Evolutionary conservation across 1,140 invertebrate species (phyloP).

Genomic region (Mylabris phalerata): DNA sequence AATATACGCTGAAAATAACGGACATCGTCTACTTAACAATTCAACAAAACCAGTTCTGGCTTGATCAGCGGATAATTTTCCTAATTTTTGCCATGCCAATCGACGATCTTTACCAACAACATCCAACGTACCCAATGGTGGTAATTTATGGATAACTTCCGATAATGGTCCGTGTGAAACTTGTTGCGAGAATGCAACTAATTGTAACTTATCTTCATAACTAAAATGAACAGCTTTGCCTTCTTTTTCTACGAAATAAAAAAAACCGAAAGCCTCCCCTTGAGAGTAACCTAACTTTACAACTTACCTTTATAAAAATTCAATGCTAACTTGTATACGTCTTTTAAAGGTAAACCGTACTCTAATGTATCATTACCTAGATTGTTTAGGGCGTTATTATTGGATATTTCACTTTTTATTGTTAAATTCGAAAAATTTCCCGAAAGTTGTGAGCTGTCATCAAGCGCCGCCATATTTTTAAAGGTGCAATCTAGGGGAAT

Average conservation of each 20-base stretch:
- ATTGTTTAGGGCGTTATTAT: neutral
- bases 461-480: slow-evolving; percentile 26
- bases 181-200: slow-evolving; percentile 90
- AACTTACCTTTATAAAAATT: slow-evolving; percentile 81
- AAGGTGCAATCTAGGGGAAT: slow-evolving; percentile 1
- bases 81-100: slow-evolving; percentile 87
- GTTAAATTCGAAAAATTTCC: slow-evolving; percentile 23
- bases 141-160: slow-evolving; percentile 57
- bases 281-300: slow-evolving; percentile 1
- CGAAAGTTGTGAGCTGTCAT: slow-evolving; percentile 28
- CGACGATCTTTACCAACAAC: slow-evolving; percentile 90
- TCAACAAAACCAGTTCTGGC: slow-evolving; percentile 91
- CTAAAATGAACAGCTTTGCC: slow-evolving; percentile 91
- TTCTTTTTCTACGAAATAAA: slow-evolving; percentile 77
- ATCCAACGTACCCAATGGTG: slow-evolving; percentile 87
- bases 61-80: slow-evolving; percentile 74
- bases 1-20: slow-evolving; percentile 83
- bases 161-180: slow-evolving; percentile 79
- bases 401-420: slow-evolving; percentile 14
- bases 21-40: slow-evolving; percentile 77
- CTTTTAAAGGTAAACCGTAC: slow-evolving; percentile 58
- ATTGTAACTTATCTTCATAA: slow-evolving; percentile 86
- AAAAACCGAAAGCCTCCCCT: slow-evolving; percentile 2
- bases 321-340: slow-evolving; percentile 80
- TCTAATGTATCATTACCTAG: slow-evolving; percentile 20